A percentile compares a stretch with the other conserved stretches of the same genome.
Evolutionary conservation across 2,113 vertebrate genomes (phyloP).

Genomic region (Xiphophorus hellerii): DNA sequence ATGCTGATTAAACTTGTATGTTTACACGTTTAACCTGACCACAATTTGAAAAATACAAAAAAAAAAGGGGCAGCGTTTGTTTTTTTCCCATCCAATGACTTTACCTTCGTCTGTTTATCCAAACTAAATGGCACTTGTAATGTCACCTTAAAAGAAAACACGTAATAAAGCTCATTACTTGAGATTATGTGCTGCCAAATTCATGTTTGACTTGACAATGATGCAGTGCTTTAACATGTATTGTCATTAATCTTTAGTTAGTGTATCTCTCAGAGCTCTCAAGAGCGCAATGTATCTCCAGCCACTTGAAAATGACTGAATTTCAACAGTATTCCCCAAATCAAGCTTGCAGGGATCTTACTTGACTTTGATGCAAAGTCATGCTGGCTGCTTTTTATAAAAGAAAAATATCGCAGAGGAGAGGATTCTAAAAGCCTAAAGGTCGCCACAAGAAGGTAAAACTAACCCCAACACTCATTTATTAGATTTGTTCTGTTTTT

Average conservation of each 20-base stretch:
- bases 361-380: constrained; percentile 93
- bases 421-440: constrained; percentile 99
- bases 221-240: constrained; percentile 73
- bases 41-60: constrained; percentile 26
- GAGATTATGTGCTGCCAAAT: constrained; percentile 81
- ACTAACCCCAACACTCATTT: constrained; percentile 85
- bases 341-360: constrained; percentile 96
- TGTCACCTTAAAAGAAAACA: constrained; percentile 52
- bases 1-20: constrained; percentile 70
- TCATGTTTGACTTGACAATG: constrained; percentile 70
- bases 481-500: constrained; percentile 81
- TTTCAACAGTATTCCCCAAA: constrained; percentile 91
- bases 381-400: constrained; percentile 91
- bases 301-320: constrained; percentile 88
- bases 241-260: constrained; percentile 75
- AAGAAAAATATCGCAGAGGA: constrained; percentile 97
- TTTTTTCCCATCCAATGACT: constrained; percentile 40
- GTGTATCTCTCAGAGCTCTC: constrained; percentile 70
- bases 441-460: constrained; percentile 98
- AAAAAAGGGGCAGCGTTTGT: constrained; percentile 50
- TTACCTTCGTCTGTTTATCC: constrained; percentile 67
- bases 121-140: constrained; percentile 73
- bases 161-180: constrained; percentile 69
- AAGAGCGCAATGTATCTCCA: constrained; percentile 74
- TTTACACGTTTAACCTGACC: constrained; percentile 59